Percentiles rank a stretch among this genome's conserved stretches.
Evolutionary conservation across 2,113 vertebrate species (phyloP).

Genomic region (Tamias sibiricus): DNA sequence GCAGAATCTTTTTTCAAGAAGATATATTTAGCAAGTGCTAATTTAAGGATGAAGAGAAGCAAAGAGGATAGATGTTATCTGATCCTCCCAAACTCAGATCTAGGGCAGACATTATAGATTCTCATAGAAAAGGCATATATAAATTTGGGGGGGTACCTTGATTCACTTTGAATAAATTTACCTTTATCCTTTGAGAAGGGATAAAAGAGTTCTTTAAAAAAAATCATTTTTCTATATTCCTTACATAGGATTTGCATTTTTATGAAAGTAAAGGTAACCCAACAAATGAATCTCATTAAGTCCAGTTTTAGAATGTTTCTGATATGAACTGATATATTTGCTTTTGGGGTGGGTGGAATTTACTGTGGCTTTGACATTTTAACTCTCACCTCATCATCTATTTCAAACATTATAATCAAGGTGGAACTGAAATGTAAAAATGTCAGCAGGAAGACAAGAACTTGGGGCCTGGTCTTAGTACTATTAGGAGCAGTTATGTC

Average conservation of each 20-base stretch:
- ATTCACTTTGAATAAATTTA: background rate
- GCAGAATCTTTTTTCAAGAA: background rate
- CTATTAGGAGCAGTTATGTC: background rate
- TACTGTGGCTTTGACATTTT: constrained; percentile 29
- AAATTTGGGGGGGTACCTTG: background rate
- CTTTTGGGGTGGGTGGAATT: background rate
- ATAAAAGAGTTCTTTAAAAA: background rate
- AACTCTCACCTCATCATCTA: background rate
- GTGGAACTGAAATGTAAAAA: background rate
- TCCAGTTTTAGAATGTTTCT: constrained; percentile 61
- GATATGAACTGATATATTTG: constrained; percentile 73
- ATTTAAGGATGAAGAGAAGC: background rate
- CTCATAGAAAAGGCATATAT: background rate
- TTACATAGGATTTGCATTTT: background rate
- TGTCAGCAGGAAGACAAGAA: background rate
- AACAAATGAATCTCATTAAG: constrained; percentile 56
- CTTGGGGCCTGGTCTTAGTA: background rate
- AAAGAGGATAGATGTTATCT: background rate
- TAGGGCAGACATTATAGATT: background rate
- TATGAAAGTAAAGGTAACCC: constrained; percentile 23
- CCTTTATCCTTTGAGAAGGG: background rate
- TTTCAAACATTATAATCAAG: constrained; percentile 47
- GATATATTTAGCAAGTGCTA: background rate
- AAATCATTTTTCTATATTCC: background rate
- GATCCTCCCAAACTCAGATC: background rate